phyloP scores from a whole-genome alignment of 92 coral and sea anemone species.

The Ricordea florida region DNA sequence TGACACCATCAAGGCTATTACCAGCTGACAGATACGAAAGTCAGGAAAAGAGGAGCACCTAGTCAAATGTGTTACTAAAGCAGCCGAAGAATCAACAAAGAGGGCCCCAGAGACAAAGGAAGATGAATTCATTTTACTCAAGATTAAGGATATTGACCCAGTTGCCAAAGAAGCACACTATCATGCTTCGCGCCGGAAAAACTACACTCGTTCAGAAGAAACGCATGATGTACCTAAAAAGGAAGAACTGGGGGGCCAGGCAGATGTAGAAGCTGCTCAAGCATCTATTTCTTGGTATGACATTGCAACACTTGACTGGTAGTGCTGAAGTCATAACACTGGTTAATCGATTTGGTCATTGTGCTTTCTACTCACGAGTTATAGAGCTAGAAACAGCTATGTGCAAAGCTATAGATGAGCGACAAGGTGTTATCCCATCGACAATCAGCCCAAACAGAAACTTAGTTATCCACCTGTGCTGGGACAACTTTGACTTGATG shows the following conservation, averaged over 20 bases:
- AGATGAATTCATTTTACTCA: constrained; percentile 4
- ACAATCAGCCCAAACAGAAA: neutral
- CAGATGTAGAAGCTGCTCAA: constrained; percentile 17
- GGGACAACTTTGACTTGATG: constrained; percentile 28
- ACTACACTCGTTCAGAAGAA: constrained; percentile 19
- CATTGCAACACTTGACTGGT: neutral
- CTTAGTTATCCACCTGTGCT: constrained; percentile 6
- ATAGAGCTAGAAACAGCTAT: too few species aligned
- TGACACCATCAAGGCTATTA: constrained; percentile 11
- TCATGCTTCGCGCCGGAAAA: constrained; percentile 5
- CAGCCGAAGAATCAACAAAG: constrained; percentile 4
- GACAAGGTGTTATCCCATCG: neutral
- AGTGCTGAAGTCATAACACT: constrained; percentile 13
- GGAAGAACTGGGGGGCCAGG: too few species aligned
- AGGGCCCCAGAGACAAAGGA: neutral
- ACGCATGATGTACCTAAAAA: neutral
- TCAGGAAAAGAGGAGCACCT: neutral
- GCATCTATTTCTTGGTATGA: neutral
- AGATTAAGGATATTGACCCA: neutral
- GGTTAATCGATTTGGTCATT: too few species aligned
- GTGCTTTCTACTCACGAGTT: too few species aligned
- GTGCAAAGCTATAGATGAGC: neutral
- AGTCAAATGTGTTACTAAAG: constrained; percentile 9
- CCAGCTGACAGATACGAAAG: neutral
- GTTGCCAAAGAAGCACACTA: constrained; percentile 33